phyloP scores from a whole-genome alignment of 2,113 vertebrate genomes.

The Aptenodytes patagonicus region DNA sequence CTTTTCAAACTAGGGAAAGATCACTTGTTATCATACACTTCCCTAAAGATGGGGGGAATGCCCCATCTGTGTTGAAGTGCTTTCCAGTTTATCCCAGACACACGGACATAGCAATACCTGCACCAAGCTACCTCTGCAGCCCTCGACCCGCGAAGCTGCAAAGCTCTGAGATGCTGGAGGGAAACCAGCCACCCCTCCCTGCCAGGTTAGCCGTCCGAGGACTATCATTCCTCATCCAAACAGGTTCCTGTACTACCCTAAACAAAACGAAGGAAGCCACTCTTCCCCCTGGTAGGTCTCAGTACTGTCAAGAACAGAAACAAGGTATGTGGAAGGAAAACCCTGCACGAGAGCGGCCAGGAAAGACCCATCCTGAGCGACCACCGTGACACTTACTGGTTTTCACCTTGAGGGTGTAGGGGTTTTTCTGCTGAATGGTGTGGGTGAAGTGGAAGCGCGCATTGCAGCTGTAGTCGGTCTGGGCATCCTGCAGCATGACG shows the following conservation, averaged over 20 bases:
- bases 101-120: fast-evolving
- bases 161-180: neutral
- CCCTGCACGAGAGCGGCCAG: neutral
- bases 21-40: fast-evolving
- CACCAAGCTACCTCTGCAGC: neutral
- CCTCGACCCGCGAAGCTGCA: fast-evolving
- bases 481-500: constrained; percentile 84
- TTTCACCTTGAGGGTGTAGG: constrained; percentile 89
- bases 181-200: neutral
- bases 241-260: neutral
- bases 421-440: constrained; percentile 99
- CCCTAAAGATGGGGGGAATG: neutral
- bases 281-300: neutral
- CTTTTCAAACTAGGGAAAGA: neutral
- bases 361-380: neutral
- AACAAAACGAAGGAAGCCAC: neutral
- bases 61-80: neutral
- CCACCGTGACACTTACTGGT: constrained; percentile 84
- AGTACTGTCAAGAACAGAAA: neutral
- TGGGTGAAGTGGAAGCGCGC: constrained; percentile 95
- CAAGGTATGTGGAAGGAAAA: neutral
- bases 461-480: constrained; percentile 95
- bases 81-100: neutral
- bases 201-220: neutral
- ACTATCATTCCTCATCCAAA: neutral